Percentiles rank a stretch among this genome's conserved stretches.
phyloP scores from a whole-genome alignment of 92 coral and sea anemone species.

The Phenganax marumi region DNA sequence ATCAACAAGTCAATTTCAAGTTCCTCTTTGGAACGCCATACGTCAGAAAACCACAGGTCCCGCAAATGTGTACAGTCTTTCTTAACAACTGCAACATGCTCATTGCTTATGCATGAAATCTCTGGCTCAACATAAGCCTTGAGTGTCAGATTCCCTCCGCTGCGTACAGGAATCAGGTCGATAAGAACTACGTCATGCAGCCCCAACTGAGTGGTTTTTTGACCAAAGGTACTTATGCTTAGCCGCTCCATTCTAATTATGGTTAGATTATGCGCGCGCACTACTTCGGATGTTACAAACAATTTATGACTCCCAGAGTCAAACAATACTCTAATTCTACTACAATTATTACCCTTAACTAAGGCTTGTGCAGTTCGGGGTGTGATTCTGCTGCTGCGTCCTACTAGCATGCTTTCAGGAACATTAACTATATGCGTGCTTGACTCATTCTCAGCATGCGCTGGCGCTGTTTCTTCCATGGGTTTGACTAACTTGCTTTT shows the following conservation, averaged over 20 bases:
- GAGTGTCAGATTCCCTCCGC: constrained; percentile 20
- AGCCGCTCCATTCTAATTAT: too few relatives aligned
- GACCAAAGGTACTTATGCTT: too few relatives aligned
- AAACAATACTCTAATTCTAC: constrained; percentile 15
- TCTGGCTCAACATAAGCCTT: constrained; percentile 55
- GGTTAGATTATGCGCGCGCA: too few relatives aligned
- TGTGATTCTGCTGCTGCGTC: constrained; percentile 10
- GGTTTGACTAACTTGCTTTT: neutral
- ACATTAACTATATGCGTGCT: neutral
- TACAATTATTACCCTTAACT: constrained; percentile 10
- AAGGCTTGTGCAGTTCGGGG: constrained; percentile 33
- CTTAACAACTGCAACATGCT: too few relatives aligned
- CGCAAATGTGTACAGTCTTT: too few relatives aligned
- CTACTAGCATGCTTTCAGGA: neutral
- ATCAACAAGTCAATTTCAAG: too few relatives aligned
- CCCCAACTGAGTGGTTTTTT: neutral
- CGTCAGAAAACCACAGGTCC: too few relatives aligned
- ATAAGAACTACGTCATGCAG: too few relatives aligned
- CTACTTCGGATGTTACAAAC: too few relatives aligned
- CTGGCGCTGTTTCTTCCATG: neutral
- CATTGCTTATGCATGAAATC: too few relatives aligned
- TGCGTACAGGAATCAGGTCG: constrained; percentile 34
- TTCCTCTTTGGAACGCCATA: too few relatives aligned
- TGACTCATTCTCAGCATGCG: neutral
- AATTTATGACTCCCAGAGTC: constrained; percentile 50